A percentile compares a stretch with the other conserved stretches of the same genome.
phyloP scores from a whole-genome alignment of 2,888 invertebrate species.

The Hoplodrina blanda region DNA sequence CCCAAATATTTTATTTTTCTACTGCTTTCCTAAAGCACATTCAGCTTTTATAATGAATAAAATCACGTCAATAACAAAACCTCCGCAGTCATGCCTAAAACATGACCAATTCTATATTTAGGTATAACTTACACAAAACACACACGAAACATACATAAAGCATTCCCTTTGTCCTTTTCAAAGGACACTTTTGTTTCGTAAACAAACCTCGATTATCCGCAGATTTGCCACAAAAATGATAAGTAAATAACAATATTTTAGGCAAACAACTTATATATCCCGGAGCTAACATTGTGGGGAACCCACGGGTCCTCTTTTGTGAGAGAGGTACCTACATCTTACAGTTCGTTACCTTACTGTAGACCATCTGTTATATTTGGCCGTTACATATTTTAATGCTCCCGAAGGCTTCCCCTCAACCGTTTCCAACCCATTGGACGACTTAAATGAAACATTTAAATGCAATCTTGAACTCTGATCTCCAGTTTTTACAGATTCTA shows the following conservation, averaged over 20 bases:
- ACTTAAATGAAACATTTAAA: conserved; percentile 85
- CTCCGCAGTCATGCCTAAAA: conserved; percentile 25
- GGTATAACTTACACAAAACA: conserved; percentile 57
- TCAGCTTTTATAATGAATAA: conserved; percentile 6
- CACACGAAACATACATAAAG: conserved; percentile 64
- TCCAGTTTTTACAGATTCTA: conserved; percentile 54
- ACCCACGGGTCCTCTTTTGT: conserved; percentile 72
- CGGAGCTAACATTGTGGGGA: conserved; percentile 80
- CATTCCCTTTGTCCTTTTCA: conserved; percentile 74
- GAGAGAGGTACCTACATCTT: conserved; percentile 75
- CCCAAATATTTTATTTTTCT: not conserved
- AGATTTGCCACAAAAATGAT: conserved; percentile 87
- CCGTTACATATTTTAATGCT: conserved; percentile 88
- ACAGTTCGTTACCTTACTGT: conserved; percentile 84
- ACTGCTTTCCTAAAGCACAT: not conserved
- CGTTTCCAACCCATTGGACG: conserved; percentile 84
- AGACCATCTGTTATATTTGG: conserved; percentile 88
- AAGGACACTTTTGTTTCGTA: conserved; percentile 77
- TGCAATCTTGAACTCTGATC: conserved; percentile 78
- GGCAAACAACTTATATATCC: conserved; percentile 87
- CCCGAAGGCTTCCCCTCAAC: conserved; percentile 79
- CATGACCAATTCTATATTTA: conserved; percentile 41
- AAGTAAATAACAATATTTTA: conserved; percentile 89
- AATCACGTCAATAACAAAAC: conserved; percentile 14
- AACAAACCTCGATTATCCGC: conserved; percentile 85